A percentile compares a stretch with the other conserved stretches of the same genome.
Evolutionary conservation across 2,888 invertebrate genomes (phyloP).

Genomic region (Ceraclea dissimilis): DNA sequence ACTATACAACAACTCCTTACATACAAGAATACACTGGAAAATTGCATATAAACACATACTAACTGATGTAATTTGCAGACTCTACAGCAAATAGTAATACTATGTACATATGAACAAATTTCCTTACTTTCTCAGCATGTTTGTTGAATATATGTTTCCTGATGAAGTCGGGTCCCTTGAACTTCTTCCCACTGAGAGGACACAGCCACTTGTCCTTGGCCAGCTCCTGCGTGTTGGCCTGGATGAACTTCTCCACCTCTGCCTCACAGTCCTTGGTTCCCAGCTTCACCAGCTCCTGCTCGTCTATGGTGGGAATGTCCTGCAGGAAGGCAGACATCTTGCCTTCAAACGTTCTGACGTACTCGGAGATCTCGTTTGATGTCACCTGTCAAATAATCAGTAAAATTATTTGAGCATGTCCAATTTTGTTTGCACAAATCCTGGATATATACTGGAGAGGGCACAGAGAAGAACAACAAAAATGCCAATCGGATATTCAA

Average conservation of each 20-base stretch:
- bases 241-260: constrained; percentile 91
- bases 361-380: constrained; percentile 66
- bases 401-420: too few relatives aligned
- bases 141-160: constrained; percentile 98
- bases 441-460: too few relatives aligned
- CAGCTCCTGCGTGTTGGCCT: constrained; percentile 92
- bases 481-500: too few relatives aligned
- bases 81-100: too few relatives aligned
- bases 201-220: constrained; percentile 99
- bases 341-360: constrained; percentile 74
- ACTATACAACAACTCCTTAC: too few relatives aligned
- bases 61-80: too few relatives aligned
- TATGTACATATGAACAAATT: too few relatives aligned
- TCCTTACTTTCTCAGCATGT: constrained; percentile 76
- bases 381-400: constrained; percentile 43
- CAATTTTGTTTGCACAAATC: too few relatives aligned
- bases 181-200: constrained; percentile 97
- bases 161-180: constrained; percentile 97
- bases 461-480: too few relatives aligned
- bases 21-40: too few relatives aligned
- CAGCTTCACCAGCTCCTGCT: constrained; percentile 73
- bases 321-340: constrained; percentile 87
- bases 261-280: constrained; percentile 68
- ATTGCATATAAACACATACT: too few relatives aligned
- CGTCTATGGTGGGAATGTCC: constrained; percentile 61